Evolutionary conservation across 2,888 invertebrate genomes (phyloP).

Genomic region (Campoplex capitator): DNA sequence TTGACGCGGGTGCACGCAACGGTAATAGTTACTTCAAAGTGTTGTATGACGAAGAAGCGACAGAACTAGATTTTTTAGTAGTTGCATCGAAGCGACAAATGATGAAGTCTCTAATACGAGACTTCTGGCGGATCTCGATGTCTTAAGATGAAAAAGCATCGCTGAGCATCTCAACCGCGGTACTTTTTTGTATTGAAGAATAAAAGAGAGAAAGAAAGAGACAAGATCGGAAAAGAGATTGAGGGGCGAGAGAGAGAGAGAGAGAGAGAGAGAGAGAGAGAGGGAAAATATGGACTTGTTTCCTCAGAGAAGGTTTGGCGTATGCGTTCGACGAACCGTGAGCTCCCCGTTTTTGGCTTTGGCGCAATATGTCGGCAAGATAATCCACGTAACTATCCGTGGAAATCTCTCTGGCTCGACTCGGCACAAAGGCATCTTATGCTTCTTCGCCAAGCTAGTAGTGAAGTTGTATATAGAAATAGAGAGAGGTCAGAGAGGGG

Average conservation of each 20-base stretch:
- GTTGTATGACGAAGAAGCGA: constrained; percentile 28
- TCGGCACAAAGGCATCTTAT: constrained; percentile 66
- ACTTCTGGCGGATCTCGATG: constrained; percentile 43
- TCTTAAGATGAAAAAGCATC: constrained; percentile 38
- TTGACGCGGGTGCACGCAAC: neutral
- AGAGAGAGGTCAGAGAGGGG: constrained; percentile 52
- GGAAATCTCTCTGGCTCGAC: constrained; percentile 66
- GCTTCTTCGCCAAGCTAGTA: constrained; percentile 42
- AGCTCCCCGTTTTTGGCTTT: constrained; percentile 78
- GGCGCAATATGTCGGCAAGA: constrained; percentile 82
- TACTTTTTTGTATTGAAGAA: constrained; percentile 67
- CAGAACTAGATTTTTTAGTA: constrained; percentile 20
- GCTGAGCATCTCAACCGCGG: constrained; percentile 37
- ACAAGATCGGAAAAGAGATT: neutral
- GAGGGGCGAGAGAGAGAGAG: neutral
- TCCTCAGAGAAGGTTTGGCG: constrained; percentile 63
- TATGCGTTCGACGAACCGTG: constrained; percentile 76
- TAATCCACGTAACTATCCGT: constrained; percentile 82
- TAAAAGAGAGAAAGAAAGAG: constrained; percentile 45
- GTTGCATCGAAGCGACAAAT: constrained; percentile 46
- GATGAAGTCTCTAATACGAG: constrained; percentile 46
- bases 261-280: constrained; percentile 30
- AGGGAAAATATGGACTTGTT: constrained; percentile 62
- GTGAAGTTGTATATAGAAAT: constrained; percentile 41
- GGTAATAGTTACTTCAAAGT: constrained; percentile 29